Conservation (phyloP, 2,797 vertebrate genomes). For the Fistularia commersonii region DNA sequence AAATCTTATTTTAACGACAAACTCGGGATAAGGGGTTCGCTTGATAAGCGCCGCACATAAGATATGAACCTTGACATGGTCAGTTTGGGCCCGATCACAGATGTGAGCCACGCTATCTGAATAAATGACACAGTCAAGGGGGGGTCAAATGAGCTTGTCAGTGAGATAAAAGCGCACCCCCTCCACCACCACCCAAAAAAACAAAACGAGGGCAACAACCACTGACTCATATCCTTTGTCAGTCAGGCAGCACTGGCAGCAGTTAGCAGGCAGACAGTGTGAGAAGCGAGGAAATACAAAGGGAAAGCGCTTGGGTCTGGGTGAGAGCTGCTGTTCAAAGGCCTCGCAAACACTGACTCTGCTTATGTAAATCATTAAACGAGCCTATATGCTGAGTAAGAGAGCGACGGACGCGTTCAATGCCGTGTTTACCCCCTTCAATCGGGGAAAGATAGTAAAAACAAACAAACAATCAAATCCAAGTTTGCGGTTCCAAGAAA, state of each 20-base stretch:
- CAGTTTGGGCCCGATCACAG: constrained; percentile 3
- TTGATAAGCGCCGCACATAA: not conserved
- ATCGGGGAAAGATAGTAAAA: not conserved
- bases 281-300: constrained; percentile 32
- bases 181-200: no score
- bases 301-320: constrained; percentile 52
- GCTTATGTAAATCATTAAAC: constrained; percentile 71
- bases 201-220: constrained; percentile 7
- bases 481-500: no score
- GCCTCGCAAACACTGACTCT: constrained; percentile 60
- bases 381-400: constrained; percentile 33
- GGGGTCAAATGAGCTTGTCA: constrained; percentile 14
- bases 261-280: constrained; percentile 14
- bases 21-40: constrained; percentile 1
- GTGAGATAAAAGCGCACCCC: constrained; percentile 13
- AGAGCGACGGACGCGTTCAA: not conserved
- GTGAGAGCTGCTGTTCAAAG: constrained; percentile 69
- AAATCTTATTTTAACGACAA: not conserved
- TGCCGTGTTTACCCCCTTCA: no score
- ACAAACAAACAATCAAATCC: no score
- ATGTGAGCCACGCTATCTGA: constrained; percentile 10
- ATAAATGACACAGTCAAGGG: constrained; percentile 11
- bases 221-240: constrained; percentile 9
- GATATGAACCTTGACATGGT: not conserved
- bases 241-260: not conserved